phyloP scores from a whole-genome alignment of 2,888 invertebrate species.

The Cheilosia grossa region DNA sequence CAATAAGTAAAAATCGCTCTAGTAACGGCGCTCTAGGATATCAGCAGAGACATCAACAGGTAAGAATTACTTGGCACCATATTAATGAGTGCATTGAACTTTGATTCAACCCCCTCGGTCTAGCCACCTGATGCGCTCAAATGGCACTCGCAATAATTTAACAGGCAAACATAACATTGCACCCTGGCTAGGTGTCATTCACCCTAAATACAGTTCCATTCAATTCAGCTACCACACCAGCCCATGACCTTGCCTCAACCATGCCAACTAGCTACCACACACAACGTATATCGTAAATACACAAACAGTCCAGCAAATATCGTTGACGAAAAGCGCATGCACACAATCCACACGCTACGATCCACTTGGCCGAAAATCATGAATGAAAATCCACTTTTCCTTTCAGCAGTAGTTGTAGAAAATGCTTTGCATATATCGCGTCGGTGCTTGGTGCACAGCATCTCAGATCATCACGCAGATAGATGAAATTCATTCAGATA shows the following conservation, averaged over 20 bases:
- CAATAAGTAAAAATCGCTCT: no score
- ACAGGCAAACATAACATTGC: background rate
- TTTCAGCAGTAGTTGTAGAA: conserved; percentile 37
- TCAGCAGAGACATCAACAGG: no score
- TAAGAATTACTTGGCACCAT: no score
- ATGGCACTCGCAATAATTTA: background rate
- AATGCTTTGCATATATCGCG: conserved; percentile 26
- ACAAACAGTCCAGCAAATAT: background rate
- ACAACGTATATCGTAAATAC: conserved; percentile 34
- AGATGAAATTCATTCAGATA: conserved; percentile 11
- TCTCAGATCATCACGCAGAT: background rate
- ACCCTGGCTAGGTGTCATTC: background rate
- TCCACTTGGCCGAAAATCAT: conserved; percentile 49
- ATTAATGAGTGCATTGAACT: background rate
- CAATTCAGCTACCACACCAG: background rate
- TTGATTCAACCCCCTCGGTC: background rate
- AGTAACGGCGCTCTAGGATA: no score
- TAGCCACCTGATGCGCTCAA: background rate
- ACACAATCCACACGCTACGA: conserved; percentile 45
- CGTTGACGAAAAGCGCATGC: conserved; percentile 63
- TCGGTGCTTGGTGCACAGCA: conserved; percentile 17
- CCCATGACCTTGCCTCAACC: background rate
- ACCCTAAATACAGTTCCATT: conserved; percentile 4
- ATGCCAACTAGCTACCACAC: background rate
- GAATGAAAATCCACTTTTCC: conserved; percentile 64